Evolutionary conservation across 2,797 vertebrate genomes (phyloP), one percentile per base, ranked within the genome.

Genomic region (Neopelma chrysocephalum): DNA sequence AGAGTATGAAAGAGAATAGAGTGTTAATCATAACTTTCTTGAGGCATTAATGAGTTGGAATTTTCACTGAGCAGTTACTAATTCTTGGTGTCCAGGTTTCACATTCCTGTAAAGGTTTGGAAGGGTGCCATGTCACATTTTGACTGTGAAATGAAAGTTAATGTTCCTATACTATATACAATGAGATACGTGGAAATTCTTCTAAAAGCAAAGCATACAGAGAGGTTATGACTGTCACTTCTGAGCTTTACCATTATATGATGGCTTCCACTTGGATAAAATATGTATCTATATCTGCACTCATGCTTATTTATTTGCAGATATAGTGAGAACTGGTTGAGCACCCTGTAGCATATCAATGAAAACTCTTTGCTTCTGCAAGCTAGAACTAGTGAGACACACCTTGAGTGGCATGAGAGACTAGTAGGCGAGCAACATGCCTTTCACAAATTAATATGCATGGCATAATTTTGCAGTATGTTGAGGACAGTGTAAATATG

Each of bases 371-470:
- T 53, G 16, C 75, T 96, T 71, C 78, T 95, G 87, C 95, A 97
- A 95, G 96, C 89, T 86, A 62, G 70, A 82, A 96, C 95, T 94
- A 84, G 96, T 60, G 77, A 84, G 93, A 91, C 96, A 96, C 96
- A 84, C 96, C 95, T 94, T 89, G 58, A 83, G 66, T 70, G 81
- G 60, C 73, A 96, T 96, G 95, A 95, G 94, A 96, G 90, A 96
- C 64, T 89, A 75, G 96, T 91, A 96, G 95, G 94, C 54, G 87
- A 94, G 80, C 57, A 88, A 25, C 1, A 0, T 90, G 87, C 73
- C 66, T 96, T 93, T 90, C 77, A 82, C 66, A 82, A 51, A 70
- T 92, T 95, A 95, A 77, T 90, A 96, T 93, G 70, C 66, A 73
- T 53, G 36, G 66, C 36, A 51, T 42, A 92, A 48, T 6, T 79